These are phyloP conservation scores for Brevimyrus niger DNA, from an alignment of 2,113 vertebrate genomes.

Conservation along the genomic window DNA sequence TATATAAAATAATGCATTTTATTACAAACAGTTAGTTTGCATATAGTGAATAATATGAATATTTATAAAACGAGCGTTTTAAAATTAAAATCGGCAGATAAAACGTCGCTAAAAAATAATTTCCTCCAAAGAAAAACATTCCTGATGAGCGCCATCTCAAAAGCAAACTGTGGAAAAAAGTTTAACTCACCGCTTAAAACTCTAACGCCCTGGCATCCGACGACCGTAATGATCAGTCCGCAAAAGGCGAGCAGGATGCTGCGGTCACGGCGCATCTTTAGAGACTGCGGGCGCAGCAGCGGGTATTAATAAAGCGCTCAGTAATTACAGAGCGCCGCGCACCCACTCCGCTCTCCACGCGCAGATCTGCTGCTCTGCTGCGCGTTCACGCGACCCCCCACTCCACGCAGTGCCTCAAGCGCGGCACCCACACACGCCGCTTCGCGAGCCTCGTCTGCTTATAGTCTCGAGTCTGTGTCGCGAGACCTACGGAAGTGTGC, in stretches of 20 bases:
- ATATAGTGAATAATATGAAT: background rate
- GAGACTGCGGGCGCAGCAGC: background rate
- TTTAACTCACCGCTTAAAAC: constrained; percentile 44
- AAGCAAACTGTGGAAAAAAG: background rate
- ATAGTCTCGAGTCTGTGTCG: constrained; percentile 7
- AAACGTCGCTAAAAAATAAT: background rate
- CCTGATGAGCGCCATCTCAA: background rate
- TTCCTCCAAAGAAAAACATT: background rate
- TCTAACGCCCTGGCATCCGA: constrained; percentile 26
- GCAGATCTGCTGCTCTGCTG: background rate
- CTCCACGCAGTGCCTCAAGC: constrained; percentile 8
- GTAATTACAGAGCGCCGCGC: constrained; percentile 1
- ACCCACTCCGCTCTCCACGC: background rate
- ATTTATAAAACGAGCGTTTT: background rate
- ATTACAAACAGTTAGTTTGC: background rate
- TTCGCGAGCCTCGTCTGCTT: background rate
- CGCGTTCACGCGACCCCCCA: background rate
- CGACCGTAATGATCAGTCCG: constrained; percentile 22
- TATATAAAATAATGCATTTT: background rate
- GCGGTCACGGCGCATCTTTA: constrained; percentile 28
- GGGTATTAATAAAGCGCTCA: background rate
- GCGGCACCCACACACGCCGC: background rate
- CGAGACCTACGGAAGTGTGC: constrained; percentile 2
- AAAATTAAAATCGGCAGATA: background rate
- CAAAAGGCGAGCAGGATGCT: constrained; percentile 23